A percentile compares a stretch with the other conserved stretches of the same genome.
Conservation (phyloP, 2,797 vertebrate genomes). For the Spheniscus humboldti region DNA sequence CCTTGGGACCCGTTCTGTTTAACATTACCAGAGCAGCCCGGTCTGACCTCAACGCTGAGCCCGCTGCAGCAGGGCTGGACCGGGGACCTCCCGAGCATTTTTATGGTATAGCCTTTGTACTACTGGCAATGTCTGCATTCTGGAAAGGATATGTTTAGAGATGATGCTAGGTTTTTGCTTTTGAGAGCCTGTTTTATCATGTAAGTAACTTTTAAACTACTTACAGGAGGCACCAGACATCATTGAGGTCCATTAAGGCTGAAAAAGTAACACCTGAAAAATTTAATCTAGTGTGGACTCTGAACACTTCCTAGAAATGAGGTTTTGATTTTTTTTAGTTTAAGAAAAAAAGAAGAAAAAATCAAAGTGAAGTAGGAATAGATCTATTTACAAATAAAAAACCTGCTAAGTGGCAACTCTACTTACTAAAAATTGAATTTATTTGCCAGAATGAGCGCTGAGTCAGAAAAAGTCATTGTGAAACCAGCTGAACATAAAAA, state of each 20-base stretch:
- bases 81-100: not conserved
- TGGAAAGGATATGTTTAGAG: not conserved
- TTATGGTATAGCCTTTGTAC: not conserved
- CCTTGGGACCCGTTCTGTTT: not conserved
- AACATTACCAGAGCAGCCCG: not conserved
- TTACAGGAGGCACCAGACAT: not conserved
- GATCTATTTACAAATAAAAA: not conserved
- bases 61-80: not conserved
- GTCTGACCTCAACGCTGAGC: not conserved
- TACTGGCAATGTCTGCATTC: not conserved
- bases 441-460: not conserved
- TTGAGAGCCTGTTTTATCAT: not conserved
- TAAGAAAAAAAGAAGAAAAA: not conserved
- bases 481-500: not conserved
- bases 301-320: not conserved
- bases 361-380: not conserved
- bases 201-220: not conserved
- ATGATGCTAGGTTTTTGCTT: not conserved
- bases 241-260: not conserved
- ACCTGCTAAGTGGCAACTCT: not conserved
- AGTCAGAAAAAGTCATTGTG: not conserved
- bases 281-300: not conserved
- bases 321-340: not conserved
- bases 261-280: not conserved
- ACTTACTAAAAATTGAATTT: not conserved